Evolutionary conservation across 2,888 invertebrate species (phyloP).

Genomic region (Clostera curtula): DNA sequence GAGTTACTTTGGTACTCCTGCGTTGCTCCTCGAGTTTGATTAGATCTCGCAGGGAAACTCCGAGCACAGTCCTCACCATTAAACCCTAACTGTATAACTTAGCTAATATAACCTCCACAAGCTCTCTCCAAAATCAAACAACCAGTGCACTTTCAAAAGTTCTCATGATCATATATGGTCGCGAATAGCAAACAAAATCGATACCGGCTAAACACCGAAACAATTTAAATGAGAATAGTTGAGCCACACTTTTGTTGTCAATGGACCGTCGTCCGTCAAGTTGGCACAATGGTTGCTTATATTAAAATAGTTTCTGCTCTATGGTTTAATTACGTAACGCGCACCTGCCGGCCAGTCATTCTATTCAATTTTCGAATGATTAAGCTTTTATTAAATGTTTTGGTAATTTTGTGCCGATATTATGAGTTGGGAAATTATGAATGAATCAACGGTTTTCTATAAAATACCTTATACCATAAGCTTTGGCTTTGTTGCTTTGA

Average conservation of each 20-base stretch:
- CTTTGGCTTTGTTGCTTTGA: no score
- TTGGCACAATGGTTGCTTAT: conserved; percentile 44
- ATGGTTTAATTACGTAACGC: conserved; percentile 30
- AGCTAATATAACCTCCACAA: no score
- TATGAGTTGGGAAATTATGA: not conserved
- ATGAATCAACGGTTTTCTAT: no score
- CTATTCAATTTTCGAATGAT: conserved; percentile 26
- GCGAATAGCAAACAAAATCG: conserved; percentile 23
- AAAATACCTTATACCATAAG: no score
- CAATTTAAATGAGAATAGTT: conserved; percentile 62
- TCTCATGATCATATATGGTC: no score
- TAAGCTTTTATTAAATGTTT: conserved; percentile 25
- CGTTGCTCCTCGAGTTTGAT: no score
- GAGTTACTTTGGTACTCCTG: no score
- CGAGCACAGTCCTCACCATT: no score
- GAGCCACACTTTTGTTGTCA: conserved; percentile 33
- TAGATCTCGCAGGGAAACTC: no score
- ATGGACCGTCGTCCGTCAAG: conserved; percentile 20
- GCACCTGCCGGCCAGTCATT: conserved; percentile 38
- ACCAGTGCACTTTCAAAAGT: no score
- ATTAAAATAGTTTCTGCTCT: conserved; percentile 50
- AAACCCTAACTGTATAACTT: no score
- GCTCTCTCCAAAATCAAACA: no score
- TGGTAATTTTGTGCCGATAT: conserved; percentile 4
- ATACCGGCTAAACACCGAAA: conserved; percentile 39